Evolutionary conservation across 35 echinoderm and acorn worm genomes (phyloP).

Genomic region (Nesometra sesokonis): DNA sequence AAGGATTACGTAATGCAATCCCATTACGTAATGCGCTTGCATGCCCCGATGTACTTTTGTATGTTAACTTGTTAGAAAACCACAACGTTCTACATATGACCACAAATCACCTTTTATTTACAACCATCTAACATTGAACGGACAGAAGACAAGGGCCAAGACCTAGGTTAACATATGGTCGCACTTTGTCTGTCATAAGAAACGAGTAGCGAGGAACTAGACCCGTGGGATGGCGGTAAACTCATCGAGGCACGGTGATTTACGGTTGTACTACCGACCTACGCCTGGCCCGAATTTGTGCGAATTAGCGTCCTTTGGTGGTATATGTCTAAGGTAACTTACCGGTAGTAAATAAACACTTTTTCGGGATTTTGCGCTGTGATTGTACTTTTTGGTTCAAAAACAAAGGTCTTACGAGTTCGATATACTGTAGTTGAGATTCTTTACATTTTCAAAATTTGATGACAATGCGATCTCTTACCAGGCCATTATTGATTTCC

Average conservation of each 20-base stretch:
- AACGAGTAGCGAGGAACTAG: neutral
- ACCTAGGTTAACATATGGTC: neutral
- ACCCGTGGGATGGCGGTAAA: neutral
- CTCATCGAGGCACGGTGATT: neutral
- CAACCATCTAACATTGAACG: neutral
- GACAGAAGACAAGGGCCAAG: neutral
- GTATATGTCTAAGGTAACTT: neutral
- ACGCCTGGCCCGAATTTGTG: neutral
- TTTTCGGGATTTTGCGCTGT: neutral
- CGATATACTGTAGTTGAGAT: neutral
- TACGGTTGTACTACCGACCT: neutral
- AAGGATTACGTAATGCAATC: no score
- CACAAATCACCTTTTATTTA: neutral
- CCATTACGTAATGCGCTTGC: no score
- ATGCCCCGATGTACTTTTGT: no score
- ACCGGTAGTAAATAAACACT: neutral
- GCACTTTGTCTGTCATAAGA: neutral
- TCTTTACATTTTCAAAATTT: neutral
- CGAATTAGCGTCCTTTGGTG: neutral
- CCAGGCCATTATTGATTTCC: no score
- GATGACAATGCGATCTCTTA: neutral
- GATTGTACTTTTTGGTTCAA: neutral
- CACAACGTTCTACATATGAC: neutral
- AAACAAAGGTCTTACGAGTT: neutral
- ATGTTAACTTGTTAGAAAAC: no score